Percentiles rank a stretch among this genome's conserved stretches.
These are phyloP conservation scores for Cebus imitator DNA, from an alignment of 2,113 vertebrate genomes.

Conservation along the genomic window DNA sequence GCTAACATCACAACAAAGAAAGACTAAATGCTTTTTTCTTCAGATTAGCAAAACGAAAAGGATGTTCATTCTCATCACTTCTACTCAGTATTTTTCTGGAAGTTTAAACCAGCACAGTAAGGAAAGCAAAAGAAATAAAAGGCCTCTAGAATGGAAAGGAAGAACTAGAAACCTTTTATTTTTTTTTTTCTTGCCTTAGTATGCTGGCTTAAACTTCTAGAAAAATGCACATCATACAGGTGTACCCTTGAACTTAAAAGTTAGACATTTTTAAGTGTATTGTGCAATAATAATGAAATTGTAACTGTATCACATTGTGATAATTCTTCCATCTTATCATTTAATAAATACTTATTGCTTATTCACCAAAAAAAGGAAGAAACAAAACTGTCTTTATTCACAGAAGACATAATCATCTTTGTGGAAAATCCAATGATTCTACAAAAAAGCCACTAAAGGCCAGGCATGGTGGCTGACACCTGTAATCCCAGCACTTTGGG, in stretches of 20 bases:
- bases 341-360: too few species aligned
- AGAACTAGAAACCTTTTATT: not conserved
- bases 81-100: not conserved
- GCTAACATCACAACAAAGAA: not conserved
- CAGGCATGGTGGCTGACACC: too few species aligned
- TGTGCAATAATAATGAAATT: too few species aligned
- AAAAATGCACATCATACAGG: not conserved
- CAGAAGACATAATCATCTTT: not conserved
- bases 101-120: not conserved
- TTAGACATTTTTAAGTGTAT: too few species aligned
- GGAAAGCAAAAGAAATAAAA: not conserved
- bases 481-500: too few species aligned
- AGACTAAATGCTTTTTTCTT: not conserved
- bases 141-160: not conserved
- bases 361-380: not conserved
- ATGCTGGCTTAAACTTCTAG: not conserved
- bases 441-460: not conserved
- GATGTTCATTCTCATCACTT: not conserved
- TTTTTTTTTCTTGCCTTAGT: not conserved
- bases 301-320: too few species aligned
- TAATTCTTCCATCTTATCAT: too few species aligned
- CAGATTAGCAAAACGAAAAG: not conserved
- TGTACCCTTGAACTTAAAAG: too few species aligned
- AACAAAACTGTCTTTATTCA: not conserved
- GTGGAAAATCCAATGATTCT: not conserved